phyloP scores from a whole-genome alignment of 2,113 vertebrate genomes.

The Menura novaehollandiae region DNA sequence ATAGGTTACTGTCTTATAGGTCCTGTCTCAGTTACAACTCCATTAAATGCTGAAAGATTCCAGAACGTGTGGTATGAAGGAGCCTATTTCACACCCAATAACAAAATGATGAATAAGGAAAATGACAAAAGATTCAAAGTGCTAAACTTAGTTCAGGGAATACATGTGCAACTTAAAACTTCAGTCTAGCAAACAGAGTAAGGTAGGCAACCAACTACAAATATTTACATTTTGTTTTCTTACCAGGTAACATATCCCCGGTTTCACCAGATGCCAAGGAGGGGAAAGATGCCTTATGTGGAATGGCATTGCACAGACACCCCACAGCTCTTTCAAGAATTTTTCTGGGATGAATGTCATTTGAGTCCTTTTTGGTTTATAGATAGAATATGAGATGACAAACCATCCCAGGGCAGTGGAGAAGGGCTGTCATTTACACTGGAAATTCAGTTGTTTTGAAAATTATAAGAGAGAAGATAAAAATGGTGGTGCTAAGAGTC shows the following conservation, averaged over 20 bases:
- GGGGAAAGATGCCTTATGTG: neutral
- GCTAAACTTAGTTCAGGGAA: neutral
- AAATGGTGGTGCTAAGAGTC: neutral
- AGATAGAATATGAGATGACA: constrained; percentile 5
- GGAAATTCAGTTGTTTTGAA: neutral
- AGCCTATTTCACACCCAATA: neutral
- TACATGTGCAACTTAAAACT: neutral
- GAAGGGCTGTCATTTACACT: neutral
- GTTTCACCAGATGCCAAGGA: neutral
- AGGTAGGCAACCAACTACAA: neutral
- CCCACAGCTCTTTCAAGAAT: accelerated
- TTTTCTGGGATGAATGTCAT: neutral
- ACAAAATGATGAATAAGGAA: neutral
- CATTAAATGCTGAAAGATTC: neutral
- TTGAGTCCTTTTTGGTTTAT: neutral
- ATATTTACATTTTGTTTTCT: too few species aligned
- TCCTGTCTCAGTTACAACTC: neutral
- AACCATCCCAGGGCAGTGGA: neutral
- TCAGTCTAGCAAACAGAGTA: neutral
- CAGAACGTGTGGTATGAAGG: neutral
- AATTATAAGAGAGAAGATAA: neutral
- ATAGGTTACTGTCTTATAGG: neutral
- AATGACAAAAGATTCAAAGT: neutral
- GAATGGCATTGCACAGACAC: neutral
- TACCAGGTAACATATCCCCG: neutral